Evolutionary conservation across 2,113 vertebrate genomes (phyloP).

Genomic region (Lasiurus borealis): DNA sequence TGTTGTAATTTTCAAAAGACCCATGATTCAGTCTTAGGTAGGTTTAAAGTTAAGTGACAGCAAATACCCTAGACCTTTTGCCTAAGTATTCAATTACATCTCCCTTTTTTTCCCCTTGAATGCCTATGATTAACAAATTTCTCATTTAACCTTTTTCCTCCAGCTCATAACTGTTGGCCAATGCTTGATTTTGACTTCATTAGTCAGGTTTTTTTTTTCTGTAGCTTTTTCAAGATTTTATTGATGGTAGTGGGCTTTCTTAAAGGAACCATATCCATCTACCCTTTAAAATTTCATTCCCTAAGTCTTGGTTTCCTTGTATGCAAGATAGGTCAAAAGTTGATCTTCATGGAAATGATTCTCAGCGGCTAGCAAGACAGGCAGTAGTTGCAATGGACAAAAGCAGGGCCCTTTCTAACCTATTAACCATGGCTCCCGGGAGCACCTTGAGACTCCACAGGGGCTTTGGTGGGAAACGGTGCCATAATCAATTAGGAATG

Average conservation of each 20-base stretch:
- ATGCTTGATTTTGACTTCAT: conserved; percentile 18
- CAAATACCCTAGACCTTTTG: conserved; percentile 34
- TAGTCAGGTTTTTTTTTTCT: conserved; percentile 30
- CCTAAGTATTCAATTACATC: conserved; percentile 19
- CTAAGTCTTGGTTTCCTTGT: not conserved
- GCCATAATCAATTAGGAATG: conserved; percentile 36
- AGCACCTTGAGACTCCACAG: not conserved
- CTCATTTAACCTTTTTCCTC: conserved; percentile 52
- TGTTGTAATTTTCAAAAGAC: conserved; percentile 5
- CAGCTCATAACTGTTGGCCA: not conserved
- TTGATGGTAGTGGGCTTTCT: conserved; percentile 48
- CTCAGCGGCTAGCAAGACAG: not conserved
- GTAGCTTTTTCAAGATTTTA: not conserved
- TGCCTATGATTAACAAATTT: not conserved
- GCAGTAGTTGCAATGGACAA: not conserved
- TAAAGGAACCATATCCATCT: conserved; percentile 2
- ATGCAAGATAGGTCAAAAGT: not conserved
- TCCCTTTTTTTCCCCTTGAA: not conserved
- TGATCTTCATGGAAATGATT: not conserved
- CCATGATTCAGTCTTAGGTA: conserved; percentile 11
- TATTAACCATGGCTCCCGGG: conserved; percentile 16
- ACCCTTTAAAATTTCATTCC: conserved; percentile 5
- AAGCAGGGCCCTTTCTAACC: not conserved
- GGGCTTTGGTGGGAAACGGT: not conserved
- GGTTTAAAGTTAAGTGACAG: conserved; percentile 29